Percentiles rank a stretch among this genome's conserved stretches.
phyloP scores from a whole-genome alignment of 2,797 vertebrate species.

The Sternotherus odoratus region DNA sequence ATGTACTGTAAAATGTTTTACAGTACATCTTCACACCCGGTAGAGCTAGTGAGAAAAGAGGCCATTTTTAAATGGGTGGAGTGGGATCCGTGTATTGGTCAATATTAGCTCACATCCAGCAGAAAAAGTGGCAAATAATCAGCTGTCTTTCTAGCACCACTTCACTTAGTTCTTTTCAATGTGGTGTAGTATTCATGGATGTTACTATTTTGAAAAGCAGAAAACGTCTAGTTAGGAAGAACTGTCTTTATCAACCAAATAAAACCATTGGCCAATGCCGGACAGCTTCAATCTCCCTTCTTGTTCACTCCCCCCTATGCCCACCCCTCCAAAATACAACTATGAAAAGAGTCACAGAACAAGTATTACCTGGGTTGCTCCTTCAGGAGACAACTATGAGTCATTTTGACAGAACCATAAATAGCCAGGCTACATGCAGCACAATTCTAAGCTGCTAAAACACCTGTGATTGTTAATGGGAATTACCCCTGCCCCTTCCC shows the following conservation, averaged over 20 bases:
- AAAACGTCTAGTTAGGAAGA: neutral
- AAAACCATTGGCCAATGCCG: neutral
- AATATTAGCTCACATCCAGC: slow-evolving; percentile 56
- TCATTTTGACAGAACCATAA: neutral
- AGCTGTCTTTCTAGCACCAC: slow-evolving; percentile 1
- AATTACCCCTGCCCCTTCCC: neutral
- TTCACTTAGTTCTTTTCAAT: neutral
- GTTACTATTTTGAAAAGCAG: neutral
- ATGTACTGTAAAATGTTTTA: slow-evolving; percentile 33
- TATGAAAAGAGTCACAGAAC: rapidly evolving
- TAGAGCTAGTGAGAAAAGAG: slow-evolving; percentile 64
- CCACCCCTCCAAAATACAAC: too few species aligned
- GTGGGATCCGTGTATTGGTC: slow-evolving; percentile 44
- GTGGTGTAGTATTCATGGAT: neutral
- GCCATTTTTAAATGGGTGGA: slow-evolving; percentile 69
- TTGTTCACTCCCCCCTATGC: too few species aligned
- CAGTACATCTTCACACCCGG: slow-evolving; percentile 53
- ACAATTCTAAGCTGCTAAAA: rapidly evolving
- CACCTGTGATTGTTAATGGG: neutral
- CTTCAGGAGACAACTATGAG: neutral
- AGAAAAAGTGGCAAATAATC: slow-evolving; percentile 35
- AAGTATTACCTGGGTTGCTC: neutral
- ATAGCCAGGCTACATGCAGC: rapidly evolving
- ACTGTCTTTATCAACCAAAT: rapidly evolving
- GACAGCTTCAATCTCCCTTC: neutral